Conservation (phyloP, 2,888 invertebrate species). For the Idaea dimidiata region DNA sequence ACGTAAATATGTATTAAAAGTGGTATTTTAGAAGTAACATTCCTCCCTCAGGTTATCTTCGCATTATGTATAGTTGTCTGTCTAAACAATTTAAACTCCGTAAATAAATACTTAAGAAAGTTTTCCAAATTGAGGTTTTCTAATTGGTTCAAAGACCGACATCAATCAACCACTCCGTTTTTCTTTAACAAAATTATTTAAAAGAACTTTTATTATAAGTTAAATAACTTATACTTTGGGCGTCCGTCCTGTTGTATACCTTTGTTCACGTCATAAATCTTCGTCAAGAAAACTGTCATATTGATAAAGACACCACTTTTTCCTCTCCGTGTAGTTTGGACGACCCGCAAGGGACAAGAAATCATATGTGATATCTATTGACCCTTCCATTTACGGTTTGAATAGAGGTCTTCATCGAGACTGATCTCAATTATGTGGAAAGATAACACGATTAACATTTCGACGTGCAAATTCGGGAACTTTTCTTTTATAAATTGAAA, state of each 20-base stretch:
- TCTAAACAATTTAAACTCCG: neutral
- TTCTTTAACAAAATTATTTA: neutral
- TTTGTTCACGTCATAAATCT: slow-evolving; percentile 48
- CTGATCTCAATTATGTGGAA: neutral
- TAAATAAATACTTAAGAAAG: neutral
- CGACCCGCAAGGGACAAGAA: slow-evolving; percentile 1
- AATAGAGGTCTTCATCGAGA: neutral
- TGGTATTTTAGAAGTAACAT: too few relatives aligned
- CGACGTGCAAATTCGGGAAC: neutral
- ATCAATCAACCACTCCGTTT: neutral
- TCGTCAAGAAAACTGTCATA: slow-evolving; percentile 53
- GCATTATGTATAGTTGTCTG: neutral
- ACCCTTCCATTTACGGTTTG: neutral
- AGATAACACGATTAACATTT: neutral
- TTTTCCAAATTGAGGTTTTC: neutral
- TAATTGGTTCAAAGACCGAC: neutral
- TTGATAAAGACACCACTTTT: slow-evolving; percentile 53
- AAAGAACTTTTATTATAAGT: neutral
- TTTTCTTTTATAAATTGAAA: neutral
- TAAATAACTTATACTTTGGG: neutral
- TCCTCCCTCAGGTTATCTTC: neutral
- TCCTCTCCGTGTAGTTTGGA: slow-evolving; percentile 25
- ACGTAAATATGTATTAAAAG: too few relatives aligned
- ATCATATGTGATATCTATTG: slow-evolving; percentile 1
- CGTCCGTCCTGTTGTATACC: neutral